Evolutionary conservation across 2,113 vertebrate genomes (phyloP), one percentile per base, ranked within the genome.

Genomic region (Aegotheles bennettii): DNA sequence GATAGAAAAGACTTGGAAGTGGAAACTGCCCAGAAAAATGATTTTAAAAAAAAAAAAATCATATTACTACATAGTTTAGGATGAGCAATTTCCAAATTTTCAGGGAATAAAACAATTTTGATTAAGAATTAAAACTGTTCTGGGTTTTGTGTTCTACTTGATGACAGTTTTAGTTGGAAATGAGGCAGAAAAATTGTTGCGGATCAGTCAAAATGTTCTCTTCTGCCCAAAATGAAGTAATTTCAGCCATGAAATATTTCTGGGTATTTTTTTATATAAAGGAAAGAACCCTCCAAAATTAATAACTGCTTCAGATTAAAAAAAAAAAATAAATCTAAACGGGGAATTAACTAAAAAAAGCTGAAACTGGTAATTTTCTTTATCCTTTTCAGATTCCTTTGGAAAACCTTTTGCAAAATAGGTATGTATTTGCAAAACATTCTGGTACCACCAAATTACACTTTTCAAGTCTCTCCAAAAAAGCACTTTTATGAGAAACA

Each of bases 151-250:
- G 68, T 71, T 80, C 26, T 67, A 61, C 51, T 71, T 76, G 87
- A 84, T 80, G 87, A 95, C 63, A 76, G 91, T 57, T 90, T 93
- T 76, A 90, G 68, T 76, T 90, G 83, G 79, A 93, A 87, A 67
- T 67, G 57, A 65, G 36, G 29, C 40, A 80, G 63, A 80, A 84
- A 90, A 76, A 51, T 40, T 61, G 14, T 76, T 90, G 83, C 87
- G 90, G 36, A 80, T 65, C 10, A 21, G 69, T 36, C 25, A 60
- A 80, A 87, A 65, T 40, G 5, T 87, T 75, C 68, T 69, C 33
- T 60, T 84, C 33, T 87, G n/a, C 48, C 75, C 91, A 82, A 91
- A 82, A 10, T 53, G 53, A 73, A 91, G 64, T 33, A 38, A 50
- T 78, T 95, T 69, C 59, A 78, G 16, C 13, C 20, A 50, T 57